A percentile compares a stretch with the other conserved stretches of the same genome.
phyloP scores from a whole-genome alignment of 1,140 invertebrate species.

The Sesamia nonagrioides region DNA sequence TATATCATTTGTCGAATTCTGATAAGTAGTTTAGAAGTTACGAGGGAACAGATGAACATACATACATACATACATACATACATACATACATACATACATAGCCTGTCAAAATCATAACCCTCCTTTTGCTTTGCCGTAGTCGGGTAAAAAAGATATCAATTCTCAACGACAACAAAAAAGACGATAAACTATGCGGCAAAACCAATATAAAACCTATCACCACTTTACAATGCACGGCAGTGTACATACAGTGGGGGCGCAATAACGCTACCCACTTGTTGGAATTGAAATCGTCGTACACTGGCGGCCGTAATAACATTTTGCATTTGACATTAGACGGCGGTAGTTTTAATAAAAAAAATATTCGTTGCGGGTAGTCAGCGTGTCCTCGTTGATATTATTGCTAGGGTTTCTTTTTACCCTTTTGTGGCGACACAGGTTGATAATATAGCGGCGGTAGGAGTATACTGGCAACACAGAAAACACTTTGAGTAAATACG shows the following conservation, averaged over 20 bases:
- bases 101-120: too few relatives aligned
- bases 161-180: not conserved
- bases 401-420: not conserved
- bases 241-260: conserved; percentile 36
- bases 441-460: not conserved
- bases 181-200: conserved; percentile 15
- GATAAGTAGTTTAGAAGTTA: too few relatives aligned
- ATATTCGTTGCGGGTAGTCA: not conserved
- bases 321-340: conserved; percentile 45
- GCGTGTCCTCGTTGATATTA: conserved; percentile 16
- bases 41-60: too few relatives aligned
- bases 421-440: not conserved
- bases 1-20: too few relatives aligned
- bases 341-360: conserved; percentile 47
- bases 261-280: conserved; percentile 57
- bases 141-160: not conserved
- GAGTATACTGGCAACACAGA: too few relatives aligned
- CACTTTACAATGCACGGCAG: conserved; percentile 40
- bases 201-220: conserved; percentile 41
- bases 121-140: too few relatives aligned
- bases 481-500: too few relatives aligned
- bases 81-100: too few relatives aligned
- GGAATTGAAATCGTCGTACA: conserved; percentile 52
- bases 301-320: conserved; percentile 42
- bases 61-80: too few relatives aligned